Percentiles rank a stretch among this genome's conserved stretches.
phyloP scores from a whole-genome alignment of 1,140 invertebrate genomes.

The Chionoecetes opilio region DNA sequence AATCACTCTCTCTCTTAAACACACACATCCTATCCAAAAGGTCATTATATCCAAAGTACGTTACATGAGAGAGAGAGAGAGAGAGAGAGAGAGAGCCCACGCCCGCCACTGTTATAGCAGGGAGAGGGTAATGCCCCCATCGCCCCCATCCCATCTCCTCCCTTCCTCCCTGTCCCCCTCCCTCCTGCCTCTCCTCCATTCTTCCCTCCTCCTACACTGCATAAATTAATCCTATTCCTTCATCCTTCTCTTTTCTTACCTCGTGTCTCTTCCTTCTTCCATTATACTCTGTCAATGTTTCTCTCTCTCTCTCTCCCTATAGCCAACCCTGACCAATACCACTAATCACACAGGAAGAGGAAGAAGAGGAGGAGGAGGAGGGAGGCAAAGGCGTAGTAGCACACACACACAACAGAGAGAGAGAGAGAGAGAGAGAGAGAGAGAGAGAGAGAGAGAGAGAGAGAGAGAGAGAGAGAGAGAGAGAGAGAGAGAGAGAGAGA shows the following conservation, averaged over 20 bases:
- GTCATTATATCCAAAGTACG: no score
- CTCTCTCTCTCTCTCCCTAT: conserved; percentile 9
- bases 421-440: no score
- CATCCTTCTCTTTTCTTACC: background rate
- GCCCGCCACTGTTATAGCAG: background rate
- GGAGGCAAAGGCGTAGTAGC: no score
- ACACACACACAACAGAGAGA: no score
- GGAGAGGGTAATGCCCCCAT: conserved; percentile 12
- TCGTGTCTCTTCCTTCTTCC: background rate
- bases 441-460: no score
- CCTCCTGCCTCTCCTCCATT: background rate
- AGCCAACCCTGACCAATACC: background rate
- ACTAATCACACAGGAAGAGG: no score
- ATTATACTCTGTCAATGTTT: background rate
- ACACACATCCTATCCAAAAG: no score
- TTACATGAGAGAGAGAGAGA: conserved; percentile 45
- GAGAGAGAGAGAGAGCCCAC: background rate
- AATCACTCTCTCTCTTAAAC: no score
- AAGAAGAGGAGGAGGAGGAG: no score
- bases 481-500: no score
- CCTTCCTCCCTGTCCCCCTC: conserved; percentile 37
- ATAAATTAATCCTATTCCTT: background rate
- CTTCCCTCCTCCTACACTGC: background rate
- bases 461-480: no score
- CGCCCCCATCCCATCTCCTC: background rate